Evolutionary conservation across 2,888 invertebrate species (phyloP), one percentile per base, ranked within the genome.

Genomic region (Agrochola lychnidis): DNA sequence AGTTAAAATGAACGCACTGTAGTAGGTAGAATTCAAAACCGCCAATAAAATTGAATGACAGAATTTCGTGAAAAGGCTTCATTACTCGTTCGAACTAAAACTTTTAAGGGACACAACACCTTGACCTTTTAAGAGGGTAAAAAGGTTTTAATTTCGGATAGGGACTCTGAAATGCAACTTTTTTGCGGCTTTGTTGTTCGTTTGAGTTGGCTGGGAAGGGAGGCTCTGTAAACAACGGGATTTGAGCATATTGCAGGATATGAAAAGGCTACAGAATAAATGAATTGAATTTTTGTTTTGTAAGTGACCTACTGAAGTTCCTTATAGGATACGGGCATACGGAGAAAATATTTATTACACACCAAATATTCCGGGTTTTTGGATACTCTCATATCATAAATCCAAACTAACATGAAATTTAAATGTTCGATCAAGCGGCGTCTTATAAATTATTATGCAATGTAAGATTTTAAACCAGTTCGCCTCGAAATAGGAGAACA

Each of bases 161-260:
- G 56, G 68, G 61, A 48, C 70, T 71, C 25, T 64, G 45, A 56
- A 78, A 70, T 73, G 51, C 57, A 84, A 84, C 78, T 85, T 83
- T 82, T 81, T 56, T 78, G 83, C 9, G 83, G 83, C 36, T 73
- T 85, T 78, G 70, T 78, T 69, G 62, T 56, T 59, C 45, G 57
- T 83, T 73, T 81, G 73, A 84, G 82, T 81, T 83, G 1, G 9
- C n/a, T 36, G 25, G 40, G 56, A 51, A 76, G 76, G 69, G 48
- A 42, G 16, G 42, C 30, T 64, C 48, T 57, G 57, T 36, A 57
- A 73, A 80, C 77, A 79, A 70, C 73, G 12, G 80, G 19, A 64
- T 59, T 78, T 63, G 22, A 63, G 56, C 4, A 78, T 57, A 25
- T 57, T 63, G 40, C 30, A 48, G 40, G 40, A 72, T 48, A 45